Evolutionary conservation across 2,113 vertebrate genomes (phyloP).

Genomic region (Sminthopsis crassicaudata): DNA sequence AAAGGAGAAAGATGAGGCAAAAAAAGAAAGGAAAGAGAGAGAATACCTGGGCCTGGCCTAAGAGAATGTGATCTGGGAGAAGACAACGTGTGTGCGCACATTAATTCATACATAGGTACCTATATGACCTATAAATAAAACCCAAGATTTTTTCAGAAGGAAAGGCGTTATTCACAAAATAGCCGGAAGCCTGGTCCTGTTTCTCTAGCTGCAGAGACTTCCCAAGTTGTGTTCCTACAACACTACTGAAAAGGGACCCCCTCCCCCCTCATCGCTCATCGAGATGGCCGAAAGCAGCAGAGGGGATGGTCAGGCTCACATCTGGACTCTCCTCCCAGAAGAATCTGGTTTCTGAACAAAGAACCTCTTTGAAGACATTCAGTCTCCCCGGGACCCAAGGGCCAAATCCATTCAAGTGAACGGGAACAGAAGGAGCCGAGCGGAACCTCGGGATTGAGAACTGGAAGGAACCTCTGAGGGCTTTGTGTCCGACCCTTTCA

Average conservation of each 20-base stretch:
- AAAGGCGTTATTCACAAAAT: too few species aligned
- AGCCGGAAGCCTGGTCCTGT: neutral
- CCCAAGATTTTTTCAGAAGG: too few species aligned
- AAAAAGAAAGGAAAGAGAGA: neutral
- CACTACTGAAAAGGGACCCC: neutral
- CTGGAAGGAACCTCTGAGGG: too few species aligned
- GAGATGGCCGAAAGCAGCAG: neutral
- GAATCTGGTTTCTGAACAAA: neutral
- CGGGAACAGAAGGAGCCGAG: neutral
- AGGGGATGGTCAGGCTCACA: neutral
- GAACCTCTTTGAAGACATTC: neutral
- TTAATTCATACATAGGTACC: too few species aligned
- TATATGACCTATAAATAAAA: too few species aligned
- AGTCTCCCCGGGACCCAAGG: neutral
- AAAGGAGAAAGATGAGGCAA: neutral
- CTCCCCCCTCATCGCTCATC: neutral
- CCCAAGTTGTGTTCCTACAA: neutral
- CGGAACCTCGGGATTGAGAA: neutral
- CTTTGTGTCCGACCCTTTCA: neutral
- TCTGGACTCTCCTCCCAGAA: neutral
- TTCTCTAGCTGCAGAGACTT: neutral
- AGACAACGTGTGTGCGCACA: too few species aligned
- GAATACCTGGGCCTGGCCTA: neutral
- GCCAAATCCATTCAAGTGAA: too few species aligned
- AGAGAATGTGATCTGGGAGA: neutral